phyloP scores from a whole-genome alignment of 2,888 invertebrate genomes.

The Seira ritae region DNA sequence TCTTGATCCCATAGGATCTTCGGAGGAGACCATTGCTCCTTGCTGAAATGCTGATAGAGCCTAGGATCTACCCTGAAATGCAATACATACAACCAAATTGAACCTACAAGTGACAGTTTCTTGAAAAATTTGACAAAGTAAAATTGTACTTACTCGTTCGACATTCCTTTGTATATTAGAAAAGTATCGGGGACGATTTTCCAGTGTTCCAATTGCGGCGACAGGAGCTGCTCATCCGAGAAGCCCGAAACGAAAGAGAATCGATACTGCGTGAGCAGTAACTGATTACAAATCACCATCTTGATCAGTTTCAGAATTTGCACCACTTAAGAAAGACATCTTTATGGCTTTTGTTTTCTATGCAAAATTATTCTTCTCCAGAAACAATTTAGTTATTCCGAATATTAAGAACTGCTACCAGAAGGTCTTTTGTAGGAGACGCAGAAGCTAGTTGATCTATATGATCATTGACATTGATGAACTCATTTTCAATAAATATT shows the following conservation, averaged over 20 bases:
- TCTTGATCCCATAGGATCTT: conserved; percentile 4
- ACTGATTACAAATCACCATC: conserved; percentile 42
- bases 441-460: too few species aligned
- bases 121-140: background rate
- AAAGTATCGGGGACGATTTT: conserved; percentile 49
- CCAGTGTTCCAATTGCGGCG: conserved; percentile 44
- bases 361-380: conserved; percentile 20
- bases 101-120: background rate
- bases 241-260: conserved; percentile 18
- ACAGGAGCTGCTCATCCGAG: conserved; percentile 31
- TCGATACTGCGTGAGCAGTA: conserved; percentile 1
- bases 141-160: conserved; percentile 43
- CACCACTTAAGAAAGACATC: conserved; percentile 12
- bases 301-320: conserved; percentile 1
- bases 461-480: too few species aligned
- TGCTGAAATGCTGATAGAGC: conserved; percentile 47
- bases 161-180: conserved; percentile 38
- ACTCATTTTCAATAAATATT: too few species aligned
- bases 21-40: conserved; percentile 38
- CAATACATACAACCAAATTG: background rate
- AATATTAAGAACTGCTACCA: too few species aligned
- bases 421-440: background rate
- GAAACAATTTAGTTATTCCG: background rate
- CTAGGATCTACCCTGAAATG: conserved; percentile 49
- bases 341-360: background rate